These are phyloP conservation scores for Lasioglossum baleicum DNA, from an alignment of 1,140 invertebrate species.

Conservation along the genomic window DNA sequence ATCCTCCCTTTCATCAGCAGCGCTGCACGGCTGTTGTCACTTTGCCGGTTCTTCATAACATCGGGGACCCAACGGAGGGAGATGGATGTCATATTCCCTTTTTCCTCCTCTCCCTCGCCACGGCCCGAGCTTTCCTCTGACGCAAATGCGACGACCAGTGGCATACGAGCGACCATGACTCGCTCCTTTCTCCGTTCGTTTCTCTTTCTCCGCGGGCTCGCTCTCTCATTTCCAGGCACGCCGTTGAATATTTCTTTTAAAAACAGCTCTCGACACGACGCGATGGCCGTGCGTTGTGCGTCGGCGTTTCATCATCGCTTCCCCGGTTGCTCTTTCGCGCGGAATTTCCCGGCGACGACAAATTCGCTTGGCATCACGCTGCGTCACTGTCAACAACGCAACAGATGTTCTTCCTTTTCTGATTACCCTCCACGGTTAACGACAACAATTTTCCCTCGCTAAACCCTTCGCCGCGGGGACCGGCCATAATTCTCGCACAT, in stretches of 20 bases:
- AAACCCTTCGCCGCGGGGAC: not conserved
- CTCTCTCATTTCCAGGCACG: conserved; percentile 14
- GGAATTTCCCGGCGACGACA: conserved; percentile 24
- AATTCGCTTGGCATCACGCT: conserved; percentile 3
- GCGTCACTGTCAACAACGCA: conserved; percentile 11
- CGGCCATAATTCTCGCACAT: no score
- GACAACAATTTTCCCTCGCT: not conserved
- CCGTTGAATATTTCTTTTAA: conserved; percentile 32
- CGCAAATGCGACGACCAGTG: conserved; percentile 5
- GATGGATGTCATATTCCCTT: conserved; percentile 17
- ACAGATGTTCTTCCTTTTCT: not conserved
- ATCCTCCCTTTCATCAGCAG: conserved; percentile 59
- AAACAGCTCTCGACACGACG: not conserved
- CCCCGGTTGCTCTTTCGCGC: not conserved
- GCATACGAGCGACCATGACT: not conserved
- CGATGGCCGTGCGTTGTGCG: not conserved
- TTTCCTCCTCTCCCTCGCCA: not conserved
- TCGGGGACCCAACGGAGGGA: not conserved
- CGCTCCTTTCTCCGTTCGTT: no score
- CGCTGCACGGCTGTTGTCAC: conserved; percentile 51
- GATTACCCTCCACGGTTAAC: not conserved
- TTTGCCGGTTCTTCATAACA: conserved; percentile 40
- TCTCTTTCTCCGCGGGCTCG: not conserved
- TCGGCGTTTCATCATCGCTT: conserved; percentile 41
- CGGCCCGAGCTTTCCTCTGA: conserved; percentile 3